Percentiles rank a stretch among this genome's conserved stretches.
Conservation (phyloP, 2,888 invertebrate genomes). For the Limnephilus marmoratus region DNA sequence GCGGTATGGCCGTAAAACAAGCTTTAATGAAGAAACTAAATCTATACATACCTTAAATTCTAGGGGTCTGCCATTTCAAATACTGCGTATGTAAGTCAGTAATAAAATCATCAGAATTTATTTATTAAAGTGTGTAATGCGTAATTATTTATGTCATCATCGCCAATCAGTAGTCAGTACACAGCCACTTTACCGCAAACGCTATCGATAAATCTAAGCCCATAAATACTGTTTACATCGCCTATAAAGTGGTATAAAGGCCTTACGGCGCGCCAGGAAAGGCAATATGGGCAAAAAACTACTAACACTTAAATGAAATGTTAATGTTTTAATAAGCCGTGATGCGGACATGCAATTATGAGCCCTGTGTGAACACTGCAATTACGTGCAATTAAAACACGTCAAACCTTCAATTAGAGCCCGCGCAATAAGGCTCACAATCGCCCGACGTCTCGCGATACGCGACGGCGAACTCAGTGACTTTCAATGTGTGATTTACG, state of each 20-base stretch:
- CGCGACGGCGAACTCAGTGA: conserved; percentile 16
- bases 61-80: not conserved
- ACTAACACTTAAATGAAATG: conserved; percentile 53
- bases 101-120: not conserved
- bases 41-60: not conserved
- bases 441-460: conserved; percentile 48
- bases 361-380: conserved; percentile 54
- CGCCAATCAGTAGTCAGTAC: not conserved
- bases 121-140: not conserved
- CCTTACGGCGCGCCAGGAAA: conserved; percentile 8
- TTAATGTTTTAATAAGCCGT: conserved; percentile 62
- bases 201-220: not conserved
- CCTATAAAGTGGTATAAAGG: not conserved
- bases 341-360: conserved; percentile 59
- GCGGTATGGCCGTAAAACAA: too few relatives aligned
- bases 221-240: not conserved
- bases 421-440: conserved; percentile 54
- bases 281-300: conserved; percentile 29
- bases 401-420: conserved; percentile 58
- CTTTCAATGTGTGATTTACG: conserved; percentile 16
- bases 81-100: not conserved
- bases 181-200: not conserved
- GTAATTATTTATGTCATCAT: not conserved
- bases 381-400: conserved; percentile 62
- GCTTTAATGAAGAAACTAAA: not conserved